phyloP scores from a whole-genome alignment of 2,888 invertebrate species.

The Aleiodes leptofemur region DNA sequence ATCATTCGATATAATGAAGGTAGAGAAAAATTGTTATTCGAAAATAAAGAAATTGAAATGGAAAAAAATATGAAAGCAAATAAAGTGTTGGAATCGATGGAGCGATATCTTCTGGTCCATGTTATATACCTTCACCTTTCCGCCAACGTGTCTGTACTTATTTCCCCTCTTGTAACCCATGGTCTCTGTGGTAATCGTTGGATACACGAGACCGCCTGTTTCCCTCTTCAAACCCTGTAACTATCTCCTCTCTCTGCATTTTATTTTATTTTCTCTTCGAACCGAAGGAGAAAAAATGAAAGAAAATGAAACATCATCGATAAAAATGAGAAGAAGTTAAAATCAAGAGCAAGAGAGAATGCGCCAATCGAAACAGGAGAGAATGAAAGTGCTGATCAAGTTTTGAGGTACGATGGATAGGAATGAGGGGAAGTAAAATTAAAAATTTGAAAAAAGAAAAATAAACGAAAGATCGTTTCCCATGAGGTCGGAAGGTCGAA shows the following conservation, averaged over 20 bases:
- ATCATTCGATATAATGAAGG: too few species aligned
- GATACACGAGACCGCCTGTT: slow-evolving; percentile 41
- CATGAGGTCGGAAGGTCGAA: slow-evolving; percentile 70
- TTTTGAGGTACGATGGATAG: slow-evolving; percentile 43
- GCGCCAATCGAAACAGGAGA: slow-evolving; percentile 45
- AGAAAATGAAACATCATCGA: not conserved
- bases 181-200: slow-evolving; percentile 41
- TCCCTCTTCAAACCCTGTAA: slow-evolving; percentile 38
- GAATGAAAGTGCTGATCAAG: slow-evolving; percentile 28
- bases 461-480: slow-evolving; percentile 60
- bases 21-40: not conserved
- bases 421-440: slow-evolving; percentile 56
- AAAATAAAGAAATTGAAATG: not conserved
- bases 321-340: too few species aligned
- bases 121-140: slow-evolving; percentile 25
- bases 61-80: slow-evolving; percentile 7
- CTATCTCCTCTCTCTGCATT: slow-evolving; percentile 38
- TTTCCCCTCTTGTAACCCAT: slow-evolving; percentile 27
- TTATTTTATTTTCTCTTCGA: not conserved
- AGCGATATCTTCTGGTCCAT: slow-evolving; percentile 19
- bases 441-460: not conserved
- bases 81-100: slow-evolving; percentile 35
- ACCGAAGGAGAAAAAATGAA: not conserved
- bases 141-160: slow-evolving; percentile 5
- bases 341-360: slow-evolving; percentile 36